phyloP scores from a whole-genome alignment of 2,888 invertebrate genomes.

The Callinectes sapidus region DNA sequence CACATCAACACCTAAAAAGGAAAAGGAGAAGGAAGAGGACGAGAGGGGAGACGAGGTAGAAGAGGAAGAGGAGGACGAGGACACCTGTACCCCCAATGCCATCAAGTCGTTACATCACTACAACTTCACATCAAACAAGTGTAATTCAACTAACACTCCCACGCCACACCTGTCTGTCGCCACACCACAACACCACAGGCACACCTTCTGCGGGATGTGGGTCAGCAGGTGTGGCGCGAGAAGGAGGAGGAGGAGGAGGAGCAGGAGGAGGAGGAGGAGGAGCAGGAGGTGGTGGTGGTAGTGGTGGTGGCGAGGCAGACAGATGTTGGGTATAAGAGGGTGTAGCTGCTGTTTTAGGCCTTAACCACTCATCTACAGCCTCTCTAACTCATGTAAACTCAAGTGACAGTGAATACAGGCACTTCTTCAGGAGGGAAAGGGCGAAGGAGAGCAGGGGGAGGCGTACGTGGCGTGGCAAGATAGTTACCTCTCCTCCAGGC shows the following conservation, averaged over 20 bases:
- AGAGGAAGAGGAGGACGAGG: neutral
- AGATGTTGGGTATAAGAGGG: neutral
- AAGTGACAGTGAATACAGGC: neutral
- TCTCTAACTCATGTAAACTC: neutral
- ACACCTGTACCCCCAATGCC: neutral
- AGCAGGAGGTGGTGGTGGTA: neutral
- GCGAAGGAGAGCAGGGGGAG: neutral
- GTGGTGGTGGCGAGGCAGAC: neutral
- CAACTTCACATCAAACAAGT: neutral
- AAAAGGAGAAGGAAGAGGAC: neutral
- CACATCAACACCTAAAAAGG: neutral
- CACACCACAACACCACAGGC: neutral
- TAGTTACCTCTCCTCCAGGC: constrained; percentile 10
- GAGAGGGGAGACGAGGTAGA: neutral
- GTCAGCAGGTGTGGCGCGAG: constrained; percentile 15
- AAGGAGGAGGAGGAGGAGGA: neutral
- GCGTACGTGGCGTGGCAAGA: neutral
- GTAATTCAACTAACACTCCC: neutral
- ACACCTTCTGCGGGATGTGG: neutral
- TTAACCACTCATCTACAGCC: neutral
- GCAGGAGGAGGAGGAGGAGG: neutral
- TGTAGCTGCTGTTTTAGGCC: neutral
- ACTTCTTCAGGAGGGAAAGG: neutral
- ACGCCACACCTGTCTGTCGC: neutral
- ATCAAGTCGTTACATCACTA: neutral